Percentiles rank a stretch among this genome's conserved stretches.
Evolutionary conservation across 2,888 invertebrate genomes (phyloP).

Genomic region (Rhorus exstirpatorius): DNA sequence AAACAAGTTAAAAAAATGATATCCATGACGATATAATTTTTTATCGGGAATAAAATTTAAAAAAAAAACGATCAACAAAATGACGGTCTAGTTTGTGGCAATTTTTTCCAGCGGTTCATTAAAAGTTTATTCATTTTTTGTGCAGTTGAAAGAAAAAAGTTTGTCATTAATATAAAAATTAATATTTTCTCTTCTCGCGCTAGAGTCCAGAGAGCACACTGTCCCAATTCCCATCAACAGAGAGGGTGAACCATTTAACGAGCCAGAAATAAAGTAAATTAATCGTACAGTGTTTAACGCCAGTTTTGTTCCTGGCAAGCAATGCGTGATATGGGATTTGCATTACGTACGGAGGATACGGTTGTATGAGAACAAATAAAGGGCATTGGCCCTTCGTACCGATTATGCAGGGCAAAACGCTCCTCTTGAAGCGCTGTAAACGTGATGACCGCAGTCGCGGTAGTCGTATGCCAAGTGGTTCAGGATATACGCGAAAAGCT

Average conservation of each 20-base stretch:
- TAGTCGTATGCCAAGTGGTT: conserved; percentile 13
- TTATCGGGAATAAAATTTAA: no score
- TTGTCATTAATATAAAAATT: no score
- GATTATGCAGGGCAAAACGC: conserved; percentile 49
- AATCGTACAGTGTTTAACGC: conserved; percentile 32
- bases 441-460: conserved; percentile 39
- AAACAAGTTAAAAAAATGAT: no score
- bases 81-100: no score
- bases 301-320: conserved; percentile 22
- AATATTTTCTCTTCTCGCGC: no score
- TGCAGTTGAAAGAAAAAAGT: no score
- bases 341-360: neutral
- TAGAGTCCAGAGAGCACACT: neutral
- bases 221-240: neutral
- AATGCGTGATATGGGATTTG: conserved; percentile 27
- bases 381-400: conserved; percentile 39
- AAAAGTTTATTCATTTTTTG: no score
- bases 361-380: conserved; percentile 40
- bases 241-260: conserved; percentile 3
- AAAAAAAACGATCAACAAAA: no score
- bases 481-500: neutral
- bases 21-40: no score
- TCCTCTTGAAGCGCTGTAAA: conserved; percentile 50
- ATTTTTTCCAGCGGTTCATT: no score
- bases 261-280: conserved; percentile 38